Percentiles rank a stretch among this genome's conserved stretches.
These are phyloP conservation scores for Eulithis testata DNA, from an alignment of 2,888 invertebrate genomes.

Conservation along the genomic window DNA sequence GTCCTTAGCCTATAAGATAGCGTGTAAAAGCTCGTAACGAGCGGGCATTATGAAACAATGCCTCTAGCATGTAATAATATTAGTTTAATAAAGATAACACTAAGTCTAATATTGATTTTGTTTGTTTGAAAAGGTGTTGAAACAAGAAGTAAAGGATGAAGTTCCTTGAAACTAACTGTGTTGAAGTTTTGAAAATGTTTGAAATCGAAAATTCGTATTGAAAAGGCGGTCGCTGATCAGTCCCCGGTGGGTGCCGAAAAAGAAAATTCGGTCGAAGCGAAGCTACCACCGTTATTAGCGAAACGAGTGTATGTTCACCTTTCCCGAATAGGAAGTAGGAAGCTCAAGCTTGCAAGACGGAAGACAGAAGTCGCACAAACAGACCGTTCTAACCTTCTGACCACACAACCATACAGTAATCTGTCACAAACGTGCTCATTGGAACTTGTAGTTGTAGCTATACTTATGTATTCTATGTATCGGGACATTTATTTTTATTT, in stretches of 20 bases:
- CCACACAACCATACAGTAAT: constrained; percentile 48
- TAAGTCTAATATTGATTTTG: constrained; percentile 88
- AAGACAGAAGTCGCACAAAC: constrained; percentile 68
- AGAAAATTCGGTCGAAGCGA: constrained; percentile 72
- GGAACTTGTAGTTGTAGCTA: constrained; percentile 56
- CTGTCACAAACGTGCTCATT: constrained; percentile 61
- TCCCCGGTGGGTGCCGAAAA: constrained; percentile 65
- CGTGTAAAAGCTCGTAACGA: constrained; percentile 61
- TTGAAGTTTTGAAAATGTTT: constrained; percentile 84
- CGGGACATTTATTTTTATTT: constrained; percentile 68
- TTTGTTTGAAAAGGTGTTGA: constrained; percentile 93
- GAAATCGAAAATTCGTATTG: constrained; percentile 71
- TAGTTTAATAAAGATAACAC: constrained; percentile 80
- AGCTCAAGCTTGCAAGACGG: constrained; percentile 67
- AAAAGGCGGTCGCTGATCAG: constrained; percentile 74
- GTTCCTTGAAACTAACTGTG: constrained; percentile 84
- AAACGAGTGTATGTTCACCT: constrained; percentile 77
- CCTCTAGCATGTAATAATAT: constrained; percentile 76
- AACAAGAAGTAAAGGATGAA: constrained; percentile 93
- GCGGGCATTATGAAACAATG: constrained; percentile 50
- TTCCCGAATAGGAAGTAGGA: constrained; percentile 56
- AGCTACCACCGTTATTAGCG: constrained; percentile 47
- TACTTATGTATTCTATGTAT: constrained; percentile 69
- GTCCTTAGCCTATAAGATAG: constrained; percentile 73
- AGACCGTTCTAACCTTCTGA: constrained; percentile 69